Evolutionary conservation across 1,140 invertebrate species (phyloP).

Genomic region (Mizuhopecten yessoensis): DNA sequence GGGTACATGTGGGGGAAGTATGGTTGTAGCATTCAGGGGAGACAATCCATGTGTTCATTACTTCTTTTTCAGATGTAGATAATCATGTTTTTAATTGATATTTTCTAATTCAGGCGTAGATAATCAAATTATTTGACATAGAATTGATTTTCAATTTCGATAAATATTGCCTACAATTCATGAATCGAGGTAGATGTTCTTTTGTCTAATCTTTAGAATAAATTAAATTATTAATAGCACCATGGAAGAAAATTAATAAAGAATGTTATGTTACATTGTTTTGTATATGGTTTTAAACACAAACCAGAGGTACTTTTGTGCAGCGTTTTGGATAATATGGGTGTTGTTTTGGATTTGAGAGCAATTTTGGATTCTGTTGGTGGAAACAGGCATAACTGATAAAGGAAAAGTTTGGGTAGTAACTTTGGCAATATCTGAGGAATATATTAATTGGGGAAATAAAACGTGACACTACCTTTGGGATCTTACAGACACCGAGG

Average conservation of each 20-base stretch:
- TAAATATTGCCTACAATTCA: too few relatives aligned
- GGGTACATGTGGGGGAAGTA: not conserved
- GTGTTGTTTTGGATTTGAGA: not conserved
- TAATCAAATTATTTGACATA: not conserved
- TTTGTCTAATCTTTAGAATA: too few relatives aligned
- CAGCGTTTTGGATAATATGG: not conserved
- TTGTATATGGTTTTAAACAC: too few relatives aligned
- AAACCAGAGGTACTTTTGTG: too few relatives aligned
- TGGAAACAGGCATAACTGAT: not conserved
- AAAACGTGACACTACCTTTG: conserved; percentile 54
- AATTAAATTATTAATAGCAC: too few relatives aligned
- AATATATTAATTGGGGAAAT: not conserved
- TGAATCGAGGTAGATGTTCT: too few relatives aligned
- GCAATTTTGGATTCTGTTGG: not conserved
- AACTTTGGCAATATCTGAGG: not conserved
- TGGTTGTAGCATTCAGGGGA: not conserved
- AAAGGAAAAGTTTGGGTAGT: not conserved
- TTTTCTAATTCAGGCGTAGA: not conserved
- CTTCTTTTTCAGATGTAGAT: not conserved
- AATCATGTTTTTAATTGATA: not conserved
- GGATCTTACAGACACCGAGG: conserved; percentile 55
- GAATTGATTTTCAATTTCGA: too few relatives aligned
- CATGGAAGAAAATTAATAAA: too few relatives aligned
- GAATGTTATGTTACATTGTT: too few relatives aligned
- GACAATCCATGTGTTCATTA: not conserved